These are phyloP conservation scores for Yponomeuta cagnagella DNA, from an alignment of 2,888 invertebrate genomes.

Conservation along the genomic window DNA sequence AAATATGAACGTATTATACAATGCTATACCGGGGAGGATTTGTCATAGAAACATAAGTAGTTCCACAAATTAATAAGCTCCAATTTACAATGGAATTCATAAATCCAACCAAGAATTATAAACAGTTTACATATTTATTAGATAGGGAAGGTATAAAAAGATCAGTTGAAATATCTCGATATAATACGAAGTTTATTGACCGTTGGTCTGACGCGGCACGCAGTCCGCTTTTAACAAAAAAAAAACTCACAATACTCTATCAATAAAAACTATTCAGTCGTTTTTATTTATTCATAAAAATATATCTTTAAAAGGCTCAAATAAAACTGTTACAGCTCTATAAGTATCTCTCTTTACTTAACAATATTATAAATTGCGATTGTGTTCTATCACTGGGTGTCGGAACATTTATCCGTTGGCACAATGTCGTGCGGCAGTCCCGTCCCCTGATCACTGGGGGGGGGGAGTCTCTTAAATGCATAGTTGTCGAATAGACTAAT, in stretches of 20 bases:
- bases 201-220: constrained; percentile 52
- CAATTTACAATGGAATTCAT: constrained; percentile 63
- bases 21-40: constrained; percentile 11
- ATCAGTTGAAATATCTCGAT: constrained; percentile 66
- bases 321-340: constrained; percentile 60
- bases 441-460: constrained; percentile 13
- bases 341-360: constrained; percentile 36
- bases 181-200: constrained; percentile 71
- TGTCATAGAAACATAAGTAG: constrained; percentile 37
- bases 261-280: constrained; percentile 75
- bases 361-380: constrained; percentile 33
- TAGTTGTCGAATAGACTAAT: too few species aligned
- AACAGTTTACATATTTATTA: constrained; percentile 8
- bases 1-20: constrained; percentile 51
- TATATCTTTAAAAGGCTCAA: constrained; percentile 75
- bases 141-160: constrained; percentile 30
- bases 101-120: constrained; percentile 50
- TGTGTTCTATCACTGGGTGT: constrained; percentile 46
- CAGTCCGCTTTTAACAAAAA: constrained; percentile 27
- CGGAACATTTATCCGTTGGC: constrained; percentile 40
- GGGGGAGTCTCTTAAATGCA: too few species aligned
- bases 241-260: constrained; percentile 69
- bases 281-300: constrained; percentile 74
- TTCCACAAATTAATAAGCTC: constrained; percentile 57
- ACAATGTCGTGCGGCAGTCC: constrained; percentile 22